Evolutionary conservation across 2,888 invertebrate species (phyloP).

Genomic region (Gymnocheta viridis): DNA sequence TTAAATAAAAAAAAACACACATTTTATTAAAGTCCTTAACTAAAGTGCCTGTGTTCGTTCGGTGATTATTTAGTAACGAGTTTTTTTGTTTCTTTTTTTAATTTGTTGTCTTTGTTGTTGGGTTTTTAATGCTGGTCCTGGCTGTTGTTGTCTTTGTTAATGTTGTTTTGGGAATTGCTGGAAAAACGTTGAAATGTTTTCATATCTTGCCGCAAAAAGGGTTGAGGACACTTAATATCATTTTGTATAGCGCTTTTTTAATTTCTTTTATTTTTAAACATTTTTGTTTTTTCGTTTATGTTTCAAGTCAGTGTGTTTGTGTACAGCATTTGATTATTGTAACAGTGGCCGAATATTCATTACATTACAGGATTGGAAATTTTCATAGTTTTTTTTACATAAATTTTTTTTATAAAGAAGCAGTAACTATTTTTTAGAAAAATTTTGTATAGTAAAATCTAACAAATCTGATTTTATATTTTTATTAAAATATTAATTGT

Average conservation of each 20-base stretch:
- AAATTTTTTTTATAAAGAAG: too few species aligned
- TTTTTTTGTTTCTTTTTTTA: background rate
- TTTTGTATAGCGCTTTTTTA: constrained; percentile 5
- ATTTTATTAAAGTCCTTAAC: constrained; percentile 24
- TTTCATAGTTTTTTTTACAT: too few species aligned
- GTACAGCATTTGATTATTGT: background rate
- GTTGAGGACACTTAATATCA: constrained; percentile 49
- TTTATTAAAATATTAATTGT: too few species aligned
- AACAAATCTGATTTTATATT: too few species aligned
- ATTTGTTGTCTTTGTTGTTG: constrained; percentile 34
- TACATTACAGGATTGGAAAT: background rate
- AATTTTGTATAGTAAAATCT: too few species aligned
- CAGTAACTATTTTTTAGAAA: too few species aligned
- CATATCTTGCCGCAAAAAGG: constrained; percentile 32
- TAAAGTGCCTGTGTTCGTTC: constrained; percentile 45
- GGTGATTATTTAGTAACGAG: constrained; percentile 44
- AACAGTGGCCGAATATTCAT: background rate
- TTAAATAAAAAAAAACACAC: too few species aligned
- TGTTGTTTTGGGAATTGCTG: constrained; percentile 36
- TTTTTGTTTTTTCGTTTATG: background rate
- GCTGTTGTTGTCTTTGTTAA: constrained; percentile 39
- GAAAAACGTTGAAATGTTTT: constrained; percentile 20
- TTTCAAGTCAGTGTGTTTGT: background rate
- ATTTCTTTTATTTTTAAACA: background rate
- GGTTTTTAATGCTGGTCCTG: constrained; percentile 8